Base-by-base conservation (phyloP, 2,113 vertebrate genomes). In the Fukomys damarensis region DNA sequence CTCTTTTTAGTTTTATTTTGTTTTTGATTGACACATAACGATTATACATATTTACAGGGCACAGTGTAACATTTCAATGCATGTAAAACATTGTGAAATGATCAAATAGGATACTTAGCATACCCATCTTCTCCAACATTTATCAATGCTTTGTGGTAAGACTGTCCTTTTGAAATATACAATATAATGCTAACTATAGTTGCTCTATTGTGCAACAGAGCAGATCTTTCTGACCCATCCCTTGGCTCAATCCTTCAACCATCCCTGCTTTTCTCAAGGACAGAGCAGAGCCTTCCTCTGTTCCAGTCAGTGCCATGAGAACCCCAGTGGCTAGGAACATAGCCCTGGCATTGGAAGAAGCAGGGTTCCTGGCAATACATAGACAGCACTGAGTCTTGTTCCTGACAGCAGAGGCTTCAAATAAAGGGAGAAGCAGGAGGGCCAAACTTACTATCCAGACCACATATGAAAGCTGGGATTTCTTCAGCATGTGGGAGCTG, bases 401-500 rank as follows among this genome's bases (percentile, higher is more conserved):
- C 84, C 4, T 77, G 46, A 8, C 32, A 24, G 41, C 0, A 54
- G 58, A 74, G 56, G 41, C 38, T 66, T 22, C 35, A 24, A 11
- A 1, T 17, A 24, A 81, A 52, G 5, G 8, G 0, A 11, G 6
- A 7, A 46, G 7, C 1, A 7, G 20, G 77, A 66, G 3, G 4
- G 0, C 54, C 11, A 7, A 0, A 2, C 22, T 66, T 38, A 1
- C 85, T 58, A 9, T 20, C 24, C 5, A 58, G 81, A 30, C 28
- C 70, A 68, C 43, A 49, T 49, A 52, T 52, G 30, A 43, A 81
- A n/a, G 70, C 0, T 0, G n/a, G 6, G 13, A 81, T 85, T 65
- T 79, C 58, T 79, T 79, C 12, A 0, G 59, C 3, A 0, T 3
- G 9, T 14, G 76, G 16, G 24, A 28, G 7, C 54, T 1, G 0